These are phyloP conservation scores for Gnathonemus echidnorhynchus DNA, from an alignment of 2,113 vertebrate species.

Conservation along the genomic window DNA sequence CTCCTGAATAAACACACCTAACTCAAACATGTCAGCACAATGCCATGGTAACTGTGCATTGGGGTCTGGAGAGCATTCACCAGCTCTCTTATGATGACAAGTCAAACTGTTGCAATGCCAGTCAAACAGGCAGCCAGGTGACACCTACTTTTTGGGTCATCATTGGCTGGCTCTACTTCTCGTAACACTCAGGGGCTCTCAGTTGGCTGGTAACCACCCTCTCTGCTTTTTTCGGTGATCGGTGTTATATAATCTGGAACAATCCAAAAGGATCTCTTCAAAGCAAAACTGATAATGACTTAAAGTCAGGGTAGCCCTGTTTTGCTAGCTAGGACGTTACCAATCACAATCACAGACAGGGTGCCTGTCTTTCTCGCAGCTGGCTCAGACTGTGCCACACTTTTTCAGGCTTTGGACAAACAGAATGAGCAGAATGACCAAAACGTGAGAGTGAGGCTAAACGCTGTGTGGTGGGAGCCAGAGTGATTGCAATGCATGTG, in stretches of 20 bases:
- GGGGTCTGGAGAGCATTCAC: neutral
- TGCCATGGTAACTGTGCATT: neutral
- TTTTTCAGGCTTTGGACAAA: neutral
- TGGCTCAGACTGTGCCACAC: neutral
- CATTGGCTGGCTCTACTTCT: neutral
- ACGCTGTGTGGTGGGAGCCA: neutral
- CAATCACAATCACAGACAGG: neutral
- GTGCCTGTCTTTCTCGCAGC: neutral
- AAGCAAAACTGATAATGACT: neutral
- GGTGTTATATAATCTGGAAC: neutral
- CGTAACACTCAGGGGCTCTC: neutral
- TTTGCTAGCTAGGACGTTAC: neutral
- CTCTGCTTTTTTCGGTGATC: neutral
- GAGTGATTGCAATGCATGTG: neutral
- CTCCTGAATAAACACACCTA: neutral
- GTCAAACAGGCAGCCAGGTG: neutral
- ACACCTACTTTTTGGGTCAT: neutral
- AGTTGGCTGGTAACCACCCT: neutral
- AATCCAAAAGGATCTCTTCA: neutral
- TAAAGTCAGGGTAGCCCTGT: neutral
- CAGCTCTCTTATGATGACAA: neutral
- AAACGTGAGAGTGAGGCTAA: neutral
- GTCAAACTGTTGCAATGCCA: neutral
- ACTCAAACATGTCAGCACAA: neutral
- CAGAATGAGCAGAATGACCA: neutral